Conservation (phyloP, 2,888 invertebrate species). For the Nasonia oneida region DNA sequence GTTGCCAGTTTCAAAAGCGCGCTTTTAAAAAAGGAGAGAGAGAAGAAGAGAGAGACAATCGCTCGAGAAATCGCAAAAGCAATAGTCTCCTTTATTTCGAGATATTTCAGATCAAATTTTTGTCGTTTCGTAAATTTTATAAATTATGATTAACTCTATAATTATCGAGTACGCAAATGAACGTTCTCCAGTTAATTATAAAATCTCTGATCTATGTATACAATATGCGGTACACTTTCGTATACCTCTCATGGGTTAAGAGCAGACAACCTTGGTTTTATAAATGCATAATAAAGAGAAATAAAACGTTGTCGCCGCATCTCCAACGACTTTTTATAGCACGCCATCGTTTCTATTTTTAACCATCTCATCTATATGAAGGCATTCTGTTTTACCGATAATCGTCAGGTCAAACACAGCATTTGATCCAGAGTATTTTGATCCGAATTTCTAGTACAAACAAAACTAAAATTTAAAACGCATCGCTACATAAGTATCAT, state of each 20-base stretch:
- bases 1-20: background rate
- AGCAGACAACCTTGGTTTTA: background rate
- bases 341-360: background rate
- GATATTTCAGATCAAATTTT: background rate
- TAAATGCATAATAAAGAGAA: background rate
- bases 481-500: background rate
- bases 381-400: background rate
- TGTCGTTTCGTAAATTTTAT: too few relatives aligned
- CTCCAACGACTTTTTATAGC: background rate
- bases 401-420: background rate
- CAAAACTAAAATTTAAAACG: background rate
- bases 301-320: background rate
- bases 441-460: background rate
- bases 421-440: background rate
- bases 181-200: too few relatives aligned
- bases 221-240: background rate
- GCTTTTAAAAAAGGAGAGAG: background rate
- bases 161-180: too few relatives aligned
- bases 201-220: too few relatives aligned
- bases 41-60: slow-evolving; percentile 1
- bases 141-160: too few relatives aligned
- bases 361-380: background rate
- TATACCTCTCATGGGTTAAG: background rate
- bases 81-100: background rate
- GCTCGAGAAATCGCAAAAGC: background rate